Base-by-base conservation (phyloP, 2,797 vertebrate genomes). In the Thaleichthys pacificus region DNA sequence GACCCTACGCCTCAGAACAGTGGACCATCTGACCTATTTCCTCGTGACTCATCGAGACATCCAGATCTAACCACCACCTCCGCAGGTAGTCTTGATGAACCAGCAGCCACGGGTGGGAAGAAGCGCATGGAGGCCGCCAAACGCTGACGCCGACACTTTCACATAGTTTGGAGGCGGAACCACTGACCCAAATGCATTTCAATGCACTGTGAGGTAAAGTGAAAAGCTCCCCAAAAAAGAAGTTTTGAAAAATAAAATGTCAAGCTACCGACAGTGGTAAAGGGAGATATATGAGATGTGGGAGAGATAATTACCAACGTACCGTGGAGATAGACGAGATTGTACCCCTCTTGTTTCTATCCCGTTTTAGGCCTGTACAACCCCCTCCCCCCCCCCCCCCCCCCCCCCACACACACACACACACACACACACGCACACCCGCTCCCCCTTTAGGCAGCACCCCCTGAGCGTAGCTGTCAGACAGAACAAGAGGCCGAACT, bases 121-220 rank as follows among this genome's bases (percentile, higher is more conserved):
- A 12, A 2, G n/a, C 47, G 19, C 19, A 22, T 49, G n/a, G 15
- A 30, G 26, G 3, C 15, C 8, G 66, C 32, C 12, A 66, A 85
- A 76, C 74, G 66, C 79, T 69, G 68, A 79, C 73, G 77, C 77
- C 78, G 62, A 86, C 68, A 80, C 79, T 24, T 85, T 86, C 82
- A 82, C 73, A 81, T 68, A 76, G 84, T 85, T 86, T 83, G 77
- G 74, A 78, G 78, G 85, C 78, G 79, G 84, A 89, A 85, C 78
- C 70, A 76, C 84, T 92, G 91, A 91, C 90, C 90, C 88, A 91
- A 91, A 89, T 92, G 84, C 89, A 90, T 89, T 89, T 91, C 84
- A 91, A 91, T 91, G 80, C 78, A 87, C 82, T 3, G 9, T 42
- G 38, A 42, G 62, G 75, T 69, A 77, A 77, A 65, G 72, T 38